Evolutionary conservation across 2,797 vertebrate genomes (phyloP), one percentile per base, ranked within the genome.

Genomic region (Apogon hyalosoma): DNA sequence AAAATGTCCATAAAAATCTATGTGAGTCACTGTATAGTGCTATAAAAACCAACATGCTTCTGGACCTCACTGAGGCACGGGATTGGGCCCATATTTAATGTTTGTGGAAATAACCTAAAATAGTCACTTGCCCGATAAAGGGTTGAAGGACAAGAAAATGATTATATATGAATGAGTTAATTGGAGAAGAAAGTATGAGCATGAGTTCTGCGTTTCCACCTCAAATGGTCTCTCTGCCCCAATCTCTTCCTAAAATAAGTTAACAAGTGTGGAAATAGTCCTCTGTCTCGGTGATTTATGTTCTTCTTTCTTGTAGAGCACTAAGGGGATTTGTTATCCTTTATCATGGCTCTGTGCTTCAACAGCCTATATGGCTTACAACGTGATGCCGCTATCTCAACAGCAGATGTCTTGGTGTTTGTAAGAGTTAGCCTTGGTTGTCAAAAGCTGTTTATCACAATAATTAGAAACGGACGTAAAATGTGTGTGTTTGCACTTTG

Each of bases 241-340:
- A 67, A 39, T 79, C 60, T 45, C 36, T 51, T 52, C 62, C 65
- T 79, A 77, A 84, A 89, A 82, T 79, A 81, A 79, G 79, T 82
- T 81, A 89, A 87, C 81, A 73, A 68, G 77, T 55, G 75, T 64
- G 64, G 69, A 85, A 87, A 82, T 79, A 66, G 80, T 75, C 63
- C 53, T 79, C 65, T 42, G 75, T 83, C 69, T 55, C 45, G 2
- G 42, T 86, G 89, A 90, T 82, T 74, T 84, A 92, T 90, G 88
- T 61, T 75, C 69, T 61, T 68, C 63, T 73, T 84, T 84, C 54
- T 64, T 75, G 31, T 64, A n/a, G 60, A 59, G 61, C 75, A 57
- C 68, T 6, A 53, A 76, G 60, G 79, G 76, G 66, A 82, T 89
- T 84, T 86, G 82, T 85, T 84, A 69, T 80, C 77, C 69, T 76